phyloP scores from a whole-genome alignment of 1,140 invertebrate genomes.

The Drepana arcuata region DNA sequence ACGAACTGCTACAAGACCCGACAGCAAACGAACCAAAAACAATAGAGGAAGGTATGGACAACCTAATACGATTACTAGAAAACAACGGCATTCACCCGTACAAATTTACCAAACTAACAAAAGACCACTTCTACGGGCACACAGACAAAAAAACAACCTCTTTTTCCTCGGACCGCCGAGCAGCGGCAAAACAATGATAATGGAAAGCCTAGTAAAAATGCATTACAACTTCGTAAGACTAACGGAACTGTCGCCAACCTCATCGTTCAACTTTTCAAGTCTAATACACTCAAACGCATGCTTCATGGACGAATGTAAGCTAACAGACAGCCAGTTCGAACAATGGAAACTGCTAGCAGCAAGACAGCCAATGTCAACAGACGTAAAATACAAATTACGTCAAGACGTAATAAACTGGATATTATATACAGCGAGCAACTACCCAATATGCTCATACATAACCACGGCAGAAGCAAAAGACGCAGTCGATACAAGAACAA shows the following conservation, averaged over 20 bases:
- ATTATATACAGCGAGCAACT: slow-evolving; percentile 20
- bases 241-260: slow-evolving; percentile 19
- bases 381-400: slow-evolving; percentile 28
- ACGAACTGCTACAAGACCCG: slow-evolving; percentile 3
- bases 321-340: slow-evolving; percentile 40
- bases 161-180: slow-evolving; percentile 24
- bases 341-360: slow-evolving; percentile 25
- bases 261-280: slow-evolving; percentile 23
- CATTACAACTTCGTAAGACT: slow-evolving; percentile 16
- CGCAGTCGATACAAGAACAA: slow-evolving; percentile 4
- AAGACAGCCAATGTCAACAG: slow-evolving; percentile 15
- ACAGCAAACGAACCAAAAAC: slow-evolving; percentile 1
- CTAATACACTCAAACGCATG: slow-evolving; percentile 26
- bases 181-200: slow-evolving; percentile 27
- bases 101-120: slow-evolving; percentile 14
- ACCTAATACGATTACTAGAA: slow-evolving; percentile 1
- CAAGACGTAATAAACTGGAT: slow-evolving; percentile 11
- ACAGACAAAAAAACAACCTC: slow-evolving; percentile 21
- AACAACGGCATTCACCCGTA: slow-evolving; percentile 8
- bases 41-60: neutral
- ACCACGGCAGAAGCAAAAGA: slow-evolving; percentile 1
- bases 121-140: slow-evolving; percentile 15
- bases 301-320: slow-evolving; percentile 37
- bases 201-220: slow-evolving; percentile 16
- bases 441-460: slow-evolving; percentile 10